A percentile compares a stretch with the other conserved stretches of the same genome.
These are phyloP conservation scores for Ceuthmochares aereus DNA, from an alignment of 2,113 vertebrate species.

Conservation along the genomic window DNA sequence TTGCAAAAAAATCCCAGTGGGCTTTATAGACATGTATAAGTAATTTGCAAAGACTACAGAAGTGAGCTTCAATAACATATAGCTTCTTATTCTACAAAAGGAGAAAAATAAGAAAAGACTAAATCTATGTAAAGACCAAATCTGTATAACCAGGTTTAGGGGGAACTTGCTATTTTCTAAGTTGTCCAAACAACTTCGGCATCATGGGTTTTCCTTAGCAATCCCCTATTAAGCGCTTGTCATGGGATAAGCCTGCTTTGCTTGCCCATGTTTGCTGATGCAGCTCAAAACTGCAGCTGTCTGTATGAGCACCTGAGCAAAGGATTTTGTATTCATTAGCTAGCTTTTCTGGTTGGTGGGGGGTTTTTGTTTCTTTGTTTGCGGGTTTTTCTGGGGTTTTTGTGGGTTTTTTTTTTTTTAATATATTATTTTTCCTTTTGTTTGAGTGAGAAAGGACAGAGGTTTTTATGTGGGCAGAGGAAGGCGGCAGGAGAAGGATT, in stretches of 20 bases:
- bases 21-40: background rate
- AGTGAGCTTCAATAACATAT: rapidly evolving
- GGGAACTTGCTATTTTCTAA: background rate
- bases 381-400: background rate
- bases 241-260: background rate
- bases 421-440: background rate
- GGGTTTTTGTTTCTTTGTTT: background rate
- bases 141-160: background rate
- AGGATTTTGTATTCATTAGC: background rate
- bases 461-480: background rate
- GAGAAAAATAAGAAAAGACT: background rate
- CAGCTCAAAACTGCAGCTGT: background rate
- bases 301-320: background rate
- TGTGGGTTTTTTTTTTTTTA: background rate
- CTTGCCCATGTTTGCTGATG: background rate
- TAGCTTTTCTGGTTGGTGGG: background rate
- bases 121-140: background rate
- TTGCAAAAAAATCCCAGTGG: background rate
- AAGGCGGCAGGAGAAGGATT: background rate
- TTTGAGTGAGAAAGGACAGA: background rate
- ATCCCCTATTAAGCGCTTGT: background rate
- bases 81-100: background rate
- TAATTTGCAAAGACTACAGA: background rate
- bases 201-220: background rate
- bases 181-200: background rate